A percentile compares a stretch with the other conserved stretches of the same genome.
These are phyloP conservation scores for Orientallactaga bullata DNA, from an alignment of 2,113 vertebrate genomes.

Conservation along the genomic window DNA sequence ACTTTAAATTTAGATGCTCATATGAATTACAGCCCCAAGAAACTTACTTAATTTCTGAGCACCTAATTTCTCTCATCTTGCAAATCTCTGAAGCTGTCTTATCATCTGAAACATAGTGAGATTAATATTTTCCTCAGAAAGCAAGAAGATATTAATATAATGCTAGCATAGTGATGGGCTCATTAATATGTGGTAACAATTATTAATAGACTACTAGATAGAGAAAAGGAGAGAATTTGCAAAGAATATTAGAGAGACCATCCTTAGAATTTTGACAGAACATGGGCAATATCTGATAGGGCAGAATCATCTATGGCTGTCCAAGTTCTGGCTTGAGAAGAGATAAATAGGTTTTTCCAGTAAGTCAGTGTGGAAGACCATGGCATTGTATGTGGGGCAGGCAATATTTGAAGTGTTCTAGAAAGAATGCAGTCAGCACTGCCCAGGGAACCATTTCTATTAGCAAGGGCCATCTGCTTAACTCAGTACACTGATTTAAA, in stretches of 20 bases:
- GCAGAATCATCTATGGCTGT: neutral
- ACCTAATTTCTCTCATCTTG: neutral
- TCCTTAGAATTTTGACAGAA: neutral
- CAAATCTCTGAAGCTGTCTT: neutral
- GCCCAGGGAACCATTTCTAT: neutral
- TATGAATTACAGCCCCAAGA: neutral
- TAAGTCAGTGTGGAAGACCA: neutral
- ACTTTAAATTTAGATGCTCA: neutral
- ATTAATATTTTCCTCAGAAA: neutral
- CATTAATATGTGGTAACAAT: neutral
- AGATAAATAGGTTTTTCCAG: neutral
- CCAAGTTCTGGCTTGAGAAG: neutral
- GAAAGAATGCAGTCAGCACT: rapidly evolving
- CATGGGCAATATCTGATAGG: rapidly evolving
- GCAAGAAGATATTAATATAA: neutral
- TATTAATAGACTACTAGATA: neutral
- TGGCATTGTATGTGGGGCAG: rapidly evolving
- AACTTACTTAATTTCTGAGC: neutral
- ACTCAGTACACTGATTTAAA: neutral
- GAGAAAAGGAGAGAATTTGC: neutral
- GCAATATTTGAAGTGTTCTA: neutral
- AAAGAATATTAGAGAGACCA: neutral
- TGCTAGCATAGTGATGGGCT: neutral
- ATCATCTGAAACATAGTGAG: neutral
- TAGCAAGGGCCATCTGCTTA: neutral